A percentile compares a stretch with the other conserved stretches of the same genome.
These are phyloP conservation scores for Chrysolina americana DNA, from an alignment of 2,888 invertebrate species.

Conservation along the genomic window DNA sequence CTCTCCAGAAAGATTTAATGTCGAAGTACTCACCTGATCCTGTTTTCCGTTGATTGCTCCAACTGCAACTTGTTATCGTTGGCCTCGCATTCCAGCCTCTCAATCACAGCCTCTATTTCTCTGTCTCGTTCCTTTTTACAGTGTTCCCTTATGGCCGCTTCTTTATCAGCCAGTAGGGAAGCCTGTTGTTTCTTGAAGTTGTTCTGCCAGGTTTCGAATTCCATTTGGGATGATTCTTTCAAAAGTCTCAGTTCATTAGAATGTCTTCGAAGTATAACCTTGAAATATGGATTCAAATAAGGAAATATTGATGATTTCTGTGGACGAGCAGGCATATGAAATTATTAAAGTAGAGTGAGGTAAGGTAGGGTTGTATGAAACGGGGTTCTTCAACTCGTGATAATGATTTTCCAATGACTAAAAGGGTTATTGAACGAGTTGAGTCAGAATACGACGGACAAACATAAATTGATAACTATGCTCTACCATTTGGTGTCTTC, in stretches of 20 bases:
- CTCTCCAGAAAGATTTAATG: background rate
- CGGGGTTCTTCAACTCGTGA: too few species aligned
- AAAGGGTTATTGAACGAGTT: too few species aligned
- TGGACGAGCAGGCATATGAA: too few species aligned
- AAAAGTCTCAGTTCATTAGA: slow-evolving; percentile 72
- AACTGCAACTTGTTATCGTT: slow-evolving; percentile 74
- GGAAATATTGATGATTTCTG: background rate
- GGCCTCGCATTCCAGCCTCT: slow-evolving; percentile 79
- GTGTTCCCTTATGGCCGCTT: slow-evolving; percentile 78
- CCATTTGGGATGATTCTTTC: slow-evolving; percentile 75
- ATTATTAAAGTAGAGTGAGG: too few species aligned
- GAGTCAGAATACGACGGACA: too few species aligned
- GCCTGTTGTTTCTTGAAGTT: slow-evolving; percentile 77
- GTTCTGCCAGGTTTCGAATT: slow-evolving; percentile 77
- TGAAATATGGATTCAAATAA: slow-evolving; percentile 2
- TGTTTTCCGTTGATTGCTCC: slow-evolving; percentile 75
- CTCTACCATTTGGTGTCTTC: too few species aligned
- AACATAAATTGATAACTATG: too few species aligned
- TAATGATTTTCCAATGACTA: too few species aligned
- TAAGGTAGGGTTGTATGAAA: too few species aligned
- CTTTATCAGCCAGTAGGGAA: slow-evolving; percentile 76
- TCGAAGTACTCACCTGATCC: slow-evolving; percentile 62
- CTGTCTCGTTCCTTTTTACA: slow-evolving; percentile 82
- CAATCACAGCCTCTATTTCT: slow-evolving; percentile 83
- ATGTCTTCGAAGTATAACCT: slow-evolving; percentile 69